Percentiles rank a stretch among this genome's conserved stretches.
Evolutionary conservation across 1,140 invertebrate species (phyloP).

Genomic region (Zaprionus camerounensis): DNA sequence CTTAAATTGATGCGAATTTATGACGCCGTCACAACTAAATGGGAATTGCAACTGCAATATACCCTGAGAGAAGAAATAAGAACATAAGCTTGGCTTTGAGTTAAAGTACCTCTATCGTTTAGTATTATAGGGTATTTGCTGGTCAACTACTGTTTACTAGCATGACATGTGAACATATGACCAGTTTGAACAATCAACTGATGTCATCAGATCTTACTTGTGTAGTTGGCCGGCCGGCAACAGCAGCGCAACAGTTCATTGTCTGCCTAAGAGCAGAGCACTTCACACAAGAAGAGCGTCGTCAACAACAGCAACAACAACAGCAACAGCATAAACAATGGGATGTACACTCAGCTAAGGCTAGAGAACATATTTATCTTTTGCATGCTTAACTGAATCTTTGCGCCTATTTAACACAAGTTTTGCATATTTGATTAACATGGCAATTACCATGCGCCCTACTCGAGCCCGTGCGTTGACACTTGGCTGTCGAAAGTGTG

Average conservation of each 20-base stretch:
- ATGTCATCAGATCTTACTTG: slow-evolving; percentile 40
- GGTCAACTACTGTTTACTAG: not conserved
- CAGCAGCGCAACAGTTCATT: slow-evolving; percentile 50
- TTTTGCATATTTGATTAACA: slow-evolving; percentile 63
- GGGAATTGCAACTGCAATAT: not conserved
- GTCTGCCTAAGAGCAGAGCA: slow-evolving; percentile 53
- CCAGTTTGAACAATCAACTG: slow-evolving; percentile 36
- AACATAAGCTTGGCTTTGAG: not conserved
- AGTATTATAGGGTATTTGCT: not conserved
- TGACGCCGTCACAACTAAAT: not conserved
- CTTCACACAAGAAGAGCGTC: slow-evolving; percentile 29
- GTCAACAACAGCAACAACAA: slow-evolving; percentile 10
- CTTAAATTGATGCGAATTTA: slow-evolving; percentile 58
- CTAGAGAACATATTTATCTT: slow-evolving; percentile 55
- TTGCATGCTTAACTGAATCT: slow-evolving; percentile 34
- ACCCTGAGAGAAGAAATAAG: not conserved
- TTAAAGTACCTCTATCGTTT: not conserved
- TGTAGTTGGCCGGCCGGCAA: slow-evolving; percentile 12
- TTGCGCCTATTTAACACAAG: slow-evolving; percentile 51
- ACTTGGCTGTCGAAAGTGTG: slow-evolving; percentile 18
- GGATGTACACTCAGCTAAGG: slow-evolving; percentile 33
- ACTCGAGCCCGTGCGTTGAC: slow-evolving; percentile 42
- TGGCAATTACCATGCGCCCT: slow-evolving; percentile 49
- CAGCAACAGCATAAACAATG: slow-evolving; percentile 28
- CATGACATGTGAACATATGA: not conserved